A percentile compares a stretch with the other conserved stretches of the same genome.
Evolutionary conservation across 2,888 invertebrate genomes (phyloP).

Genomic region (Osedax fenrisi): DNA sequence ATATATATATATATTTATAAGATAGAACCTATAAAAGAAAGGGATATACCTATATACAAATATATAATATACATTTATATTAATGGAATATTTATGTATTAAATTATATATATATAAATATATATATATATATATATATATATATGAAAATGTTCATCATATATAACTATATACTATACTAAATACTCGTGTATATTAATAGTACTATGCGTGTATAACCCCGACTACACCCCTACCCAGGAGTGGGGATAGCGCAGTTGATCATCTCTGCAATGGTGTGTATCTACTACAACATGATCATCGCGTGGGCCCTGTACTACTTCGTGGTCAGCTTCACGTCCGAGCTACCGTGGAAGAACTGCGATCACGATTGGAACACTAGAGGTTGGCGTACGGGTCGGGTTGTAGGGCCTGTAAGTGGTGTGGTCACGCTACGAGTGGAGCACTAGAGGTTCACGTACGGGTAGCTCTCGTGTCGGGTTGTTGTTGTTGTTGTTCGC

Average conservation of each 20-base stretch:
- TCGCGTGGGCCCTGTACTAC: conserved; percentile 27
- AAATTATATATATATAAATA: conserved; percentile 27
- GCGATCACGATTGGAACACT: conserved; percentile 14
- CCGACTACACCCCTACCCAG: too few species aligned
- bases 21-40: too few species aligned
- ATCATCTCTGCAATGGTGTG: conserved; percentile 23
- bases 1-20: background rate
- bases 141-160: background rate
- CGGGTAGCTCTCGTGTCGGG: too few species aligned
- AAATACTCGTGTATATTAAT: too few species aligned
- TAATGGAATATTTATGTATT: background rate
- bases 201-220: too few species aligned
- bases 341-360: conserved; percentile 25
- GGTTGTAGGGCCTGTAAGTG: too few species aligned
- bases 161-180: background rate
- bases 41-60: conserved; percentile 18
- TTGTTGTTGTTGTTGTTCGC: too few species aligned
- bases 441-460: too few species aligned
- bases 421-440: too few species aligned
- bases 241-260: conserved; percentile 22
- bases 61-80: background rate
- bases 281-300: conserved; percentile 32
- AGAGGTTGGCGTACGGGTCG: background rate
- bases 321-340: conserved; percentile 27
- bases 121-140: conserved; percentile 27